Evolutionary conservation across 2,113 vertebrate species (phyloP), one percentile per base, ranked within the genome.

Genomic region (Colistium nudipinnis): DNA sequence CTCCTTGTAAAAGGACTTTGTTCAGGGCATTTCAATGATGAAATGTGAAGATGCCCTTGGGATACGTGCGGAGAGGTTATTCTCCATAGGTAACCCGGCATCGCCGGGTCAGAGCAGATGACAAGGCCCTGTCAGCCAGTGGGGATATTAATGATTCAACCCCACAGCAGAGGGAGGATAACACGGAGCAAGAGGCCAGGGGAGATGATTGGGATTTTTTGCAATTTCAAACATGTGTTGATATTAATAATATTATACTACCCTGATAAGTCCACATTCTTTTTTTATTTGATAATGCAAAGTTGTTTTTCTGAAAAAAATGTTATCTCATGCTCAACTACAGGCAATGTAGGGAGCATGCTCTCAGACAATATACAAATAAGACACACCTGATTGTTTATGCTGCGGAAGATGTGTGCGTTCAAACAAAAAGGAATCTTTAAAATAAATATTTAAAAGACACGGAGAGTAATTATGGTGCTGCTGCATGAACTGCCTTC

Each of bases 11-110:
- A 69, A 71, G 60, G 84, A 84, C 78, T 79, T 82, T 78, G 76
- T 86, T 83, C 70, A 36, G 69, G 71, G 64, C 63, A 86, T 82
- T 65, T 80, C 61, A 57, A 76, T 87, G 80, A 88, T 89, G 76
- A 87, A 84, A 89, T 62, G 87, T 85, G 82, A 88, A 83, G 86
- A 88, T 89, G 86, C 82, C 87, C 89, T 90, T 90, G 89, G 86
- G 89, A 87, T 63, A 80, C 70, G 57, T 36, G 72, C 39, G 54
- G 77, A 65, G 79, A 85, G 86, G 84, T 84, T 74, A 74, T 83
- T 85, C 81, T 89, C 85, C 70, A 78, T 81, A 88, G 84, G 84
- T 85, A 83, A 89, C 85, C 84, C 48, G 69, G 73, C 80, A 87
- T 89, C 81, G 81, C 70, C 70, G 80, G 88, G 84, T 87, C 89